Percentiles rank a stretch among this genome's conserved stretches.
These are phyloP conservation scores for Drosophila neonasuta DNA, from an alignment of 2,888 invertebrate genomes.

Conservation along the genomic window DNA sequence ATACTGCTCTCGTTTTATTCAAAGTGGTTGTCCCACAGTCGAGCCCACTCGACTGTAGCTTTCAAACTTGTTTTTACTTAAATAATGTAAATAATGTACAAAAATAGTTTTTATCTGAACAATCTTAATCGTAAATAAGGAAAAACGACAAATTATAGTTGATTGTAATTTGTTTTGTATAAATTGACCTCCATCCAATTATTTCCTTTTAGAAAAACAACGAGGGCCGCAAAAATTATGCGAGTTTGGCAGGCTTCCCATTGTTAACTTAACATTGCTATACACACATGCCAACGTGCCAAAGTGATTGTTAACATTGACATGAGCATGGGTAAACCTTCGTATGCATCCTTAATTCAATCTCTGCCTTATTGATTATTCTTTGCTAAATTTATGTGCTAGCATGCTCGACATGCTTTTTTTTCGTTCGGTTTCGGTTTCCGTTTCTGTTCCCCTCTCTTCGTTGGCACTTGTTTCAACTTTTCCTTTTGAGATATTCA, in stretches of 20 bases:
- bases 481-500: slow-evolving; percentile 40
- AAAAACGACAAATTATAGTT: neutral
- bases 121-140: neutral
- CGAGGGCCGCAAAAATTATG: neutral
- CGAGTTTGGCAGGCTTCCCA: neutral
- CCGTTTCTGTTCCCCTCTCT: neutral
- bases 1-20: too few species aligned
- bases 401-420: slow-evolving; percentile 25
- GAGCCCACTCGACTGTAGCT: too few species aligned
- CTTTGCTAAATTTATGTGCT: slow-evolving; percentile 46
- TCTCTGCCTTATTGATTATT: slow-evolving; percentile 31
- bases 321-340: slow-evolving; percentile 6
- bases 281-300: neutral
- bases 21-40: too few species aligned
- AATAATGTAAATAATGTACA: too few species aligned
- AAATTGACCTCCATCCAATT: neutral
- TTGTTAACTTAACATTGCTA: neutral
- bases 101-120: neutral
- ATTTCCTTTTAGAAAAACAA: neutral
- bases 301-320: slow-evolving; percentile 18
- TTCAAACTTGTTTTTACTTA: too few species aligned
- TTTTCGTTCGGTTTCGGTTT: neutral
- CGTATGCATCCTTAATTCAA: slow-evolving; percentile 15
- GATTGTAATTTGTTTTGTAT: neutral
- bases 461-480: neutral